These are phyloP conservation scores for Suillia variegata DNA, from an alignment of 2,888 invertebrate species.

Conservation along the genomic window DNA sequence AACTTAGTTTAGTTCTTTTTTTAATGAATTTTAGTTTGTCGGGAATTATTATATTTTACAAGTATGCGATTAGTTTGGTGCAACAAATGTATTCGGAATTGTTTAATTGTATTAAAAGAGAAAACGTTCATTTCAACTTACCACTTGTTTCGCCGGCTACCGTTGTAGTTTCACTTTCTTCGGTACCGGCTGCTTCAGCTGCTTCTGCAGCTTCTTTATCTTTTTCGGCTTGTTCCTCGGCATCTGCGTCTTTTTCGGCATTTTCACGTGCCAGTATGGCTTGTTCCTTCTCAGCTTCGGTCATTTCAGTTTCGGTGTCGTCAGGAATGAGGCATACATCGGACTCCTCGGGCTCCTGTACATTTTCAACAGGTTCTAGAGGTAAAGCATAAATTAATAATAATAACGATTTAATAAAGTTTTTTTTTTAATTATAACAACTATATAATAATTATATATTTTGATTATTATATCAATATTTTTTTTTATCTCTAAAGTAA, in stretches of 20 bases:
- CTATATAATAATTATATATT: neutral
- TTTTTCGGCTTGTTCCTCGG: constrained; percentile 26
- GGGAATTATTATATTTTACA: no score
- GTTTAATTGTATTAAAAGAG: no score
- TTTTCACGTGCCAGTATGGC: constrained; percentile 61
- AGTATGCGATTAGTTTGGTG: no score
- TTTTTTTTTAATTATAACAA: neutral
- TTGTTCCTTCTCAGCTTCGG: constrained; percentile 71
- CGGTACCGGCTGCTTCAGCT: constrained; percentile 9
- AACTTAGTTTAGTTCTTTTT: no score
- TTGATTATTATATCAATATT: no score
- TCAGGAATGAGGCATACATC: constrained; percentile 74
- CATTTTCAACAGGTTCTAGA: constrained; percentile 64
- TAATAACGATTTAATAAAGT: neutral
- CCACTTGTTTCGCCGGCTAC: no score
- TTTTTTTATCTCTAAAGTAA: no score
- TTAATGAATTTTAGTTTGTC: no score
- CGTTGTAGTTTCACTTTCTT: no score
- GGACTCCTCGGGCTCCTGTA: constrained; percentile 65
- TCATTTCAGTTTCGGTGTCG: constrained; percentile 68
- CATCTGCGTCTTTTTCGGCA: constrained; percentile 53
- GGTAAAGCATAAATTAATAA: constrained; percentile 8
- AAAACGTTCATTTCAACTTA: no score
- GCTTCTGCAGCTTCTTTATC: constrained; percentile 15
- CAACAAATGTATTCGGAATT: no score